Evolutionary conservation across 2,888 invertebrate species (phyloP).

Genomic region (Drosophila suboccidentalis): DNA sequence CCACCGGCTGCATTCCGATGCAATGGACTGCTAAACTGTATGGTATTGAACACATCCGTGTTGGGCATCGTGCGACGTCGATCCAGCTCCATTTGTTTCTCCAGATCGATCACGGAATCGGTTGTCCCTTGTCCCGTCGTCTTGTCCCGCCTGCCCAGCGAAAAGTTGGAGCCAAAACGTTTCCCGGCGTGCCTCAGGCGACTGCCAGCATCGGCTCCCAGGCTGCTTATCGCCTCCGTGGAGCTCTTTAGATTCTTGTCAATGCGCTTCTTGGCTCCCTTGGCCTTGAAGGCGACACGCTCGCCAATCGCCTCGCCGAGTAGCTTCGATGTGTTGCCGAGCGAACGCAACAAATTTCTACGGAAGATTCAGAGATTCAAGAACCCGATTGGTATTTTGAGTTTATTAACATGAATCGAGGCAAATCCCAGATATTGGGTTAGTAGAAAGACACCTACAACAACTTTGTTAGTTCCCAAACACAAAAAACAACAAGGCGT

Average conservation of each 20-base stretch:
- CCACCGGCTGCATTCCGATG: conserved; percentile 75
- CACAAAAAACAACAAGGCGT: not conserved
- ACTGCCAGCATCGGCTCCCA: conserved; percentile 80
- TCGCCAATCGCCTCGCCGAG: conserved; percentile 85
- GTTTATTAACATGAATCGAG: not conserved
- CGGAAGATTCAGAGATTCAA: conserved; percentile 14
- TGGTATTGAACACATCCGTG: conserved; percentile 84
- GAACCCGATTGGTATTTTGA: conserved; percentile 4
- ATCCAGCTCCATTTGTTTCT: conserved; percentile 64
- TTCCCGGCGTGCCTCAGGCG: conserved; percentile 82
- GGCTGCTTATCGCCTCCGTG: conserved; percentile 78
- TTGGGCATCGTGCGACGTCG: conserved; percentile 84
- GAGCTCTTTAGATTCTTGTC: conserved; percentile 84
- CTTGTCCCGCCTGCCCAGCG: conserved; percentile 57
- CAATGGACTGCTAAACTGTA: conserved; percentile 84
- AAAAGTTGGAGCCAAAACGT: conserved; percentile 81
- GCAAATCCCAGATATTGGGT: conserved; percentile 9
- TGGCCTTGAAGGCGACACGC: conserved; percentile 83
- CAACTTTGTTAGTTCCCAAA: conserved; percentile 21
- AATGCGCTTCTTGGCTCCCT: conserved; percentile 84
- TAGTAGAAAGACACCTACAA: conserved; percentile 27
- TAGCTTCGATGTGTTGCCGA: conserved; percentile 84
- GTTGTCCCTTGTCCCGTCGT: not conserved
- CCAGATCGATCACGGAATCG: not conserved
- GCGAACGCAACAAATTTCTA: conserved; percentile 84